Percentiles rank a stretch among this genome's conserved stretches.
Conservation (phyloP, 2,113 vertebrate genomes). For the Onychostoma macrolepis region DNA sequence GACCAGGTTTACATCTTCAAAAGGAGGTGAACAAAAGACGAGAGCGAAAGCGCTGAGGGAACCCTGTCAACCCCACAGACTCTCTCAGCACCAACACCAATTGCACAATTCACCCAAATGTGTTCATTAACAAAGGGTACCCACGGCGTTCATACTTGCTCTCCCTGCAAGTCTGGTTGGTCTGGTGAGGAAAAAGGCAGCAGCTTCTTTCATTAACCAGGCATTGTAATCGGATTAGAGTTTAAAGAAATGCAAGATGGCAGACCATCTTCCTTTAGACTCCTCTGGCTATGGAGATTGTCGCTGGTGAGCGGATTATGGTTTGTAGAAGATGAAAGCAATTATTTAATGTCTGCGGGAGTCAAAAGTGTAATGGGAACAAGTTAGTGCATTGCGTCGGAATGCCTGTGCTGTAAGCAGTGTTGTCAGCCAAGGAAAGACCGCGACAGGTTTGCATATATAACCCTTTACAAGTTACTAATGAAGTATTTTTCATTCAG, state of each 20-base stretch:
- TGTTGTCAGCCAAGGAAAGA: slow-evolving; percentile 1
- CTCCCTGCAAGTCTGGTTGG: slow-evolving; percentile 45
- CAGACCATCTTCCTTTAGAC: slow-evolving; percentile 54
- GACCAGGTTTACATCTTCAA: slow-evolving; percentile 52
- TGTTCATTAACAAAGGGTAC: slow-evolving; percentile 61
- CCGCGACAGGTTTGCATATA: slow-evolving; percentile 1
- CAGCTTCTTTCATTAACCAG: slow-evolving; percentile 53
- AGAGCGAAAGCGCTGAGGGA: slow-evolving; percentile 22
- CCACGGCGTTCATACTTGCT: slow-evolving; percentile 49
- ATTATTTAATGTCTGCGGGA: slow-evolving; percentile 60
- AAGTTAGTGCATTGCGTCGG: slow-evolving; percentile 27
- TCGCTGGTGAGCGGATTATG: slow-evolving; percentile 65
- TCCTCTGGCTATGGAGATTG: slow-evolving; percentile 58
- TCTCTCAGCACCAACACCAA: background rate
- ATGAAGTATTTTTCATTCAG: slow-evolving; percentile 6
- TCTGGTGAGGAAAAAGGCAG: slow-evolving; percentile 56
- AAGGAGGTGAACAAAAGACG: slow-evolving; percentile 47
- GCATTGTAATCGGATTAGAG: slow-evolving; percentile 67
- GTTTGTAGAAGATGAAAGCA: slow-evolving; percentile 60
- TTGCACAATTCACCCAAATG: slow-evolving; percentile 55
- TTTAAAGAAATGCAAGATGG: slow-evolving; percentile 57
- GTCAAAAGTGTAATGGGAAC: slow-evolving; percentile 50
- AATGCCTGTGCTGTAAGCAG: slow-evolving; percentile 18
- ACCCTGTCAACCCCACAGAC: slow-evolving; percentile 23
- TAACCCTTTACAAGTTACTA: slow-evolving; percentile 3